Percentiles rank a stretch among this genome's conserved stretches.
Conservation (phyloP, 2,113 vertebrate species). For the Chinchilla lanigera region DNA sequence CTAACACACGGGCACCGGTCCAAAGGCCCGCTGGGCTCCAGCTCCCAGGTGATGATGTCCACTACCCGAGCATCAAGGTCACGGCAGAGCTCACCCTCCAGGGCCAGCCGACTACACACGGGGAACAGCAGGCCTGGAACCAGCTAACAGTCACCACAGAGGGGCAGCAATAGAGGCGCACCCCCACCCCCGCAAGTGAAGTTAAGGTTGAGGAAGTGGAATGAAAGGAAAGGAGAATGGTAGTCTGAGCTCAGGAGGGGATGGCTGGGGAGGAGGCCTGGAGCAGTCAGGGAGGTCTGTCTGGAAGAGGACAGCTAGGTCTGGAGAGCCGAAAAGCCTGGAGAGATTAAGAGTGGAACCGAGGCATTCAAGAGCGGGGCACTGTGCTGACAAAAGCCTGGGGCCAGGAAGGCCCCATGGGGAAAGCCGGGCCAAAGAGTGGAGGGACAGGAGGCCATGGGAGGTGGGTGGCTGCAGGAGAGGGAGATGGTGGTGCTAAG, state of each 20-base stretch:
- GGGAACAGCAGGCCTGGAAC: conserved; percentile 92
- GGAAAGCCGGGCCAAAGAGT: neutral
- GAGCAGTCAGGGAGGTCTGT: neutral
- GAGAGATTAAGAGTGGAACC: neutral
- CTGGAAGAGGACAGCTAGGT: neutral
- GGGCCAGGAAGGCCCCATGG: neutral
- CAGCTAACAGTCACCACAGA: neutral
- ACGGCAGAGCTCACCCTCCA: conserved; percentile 91
- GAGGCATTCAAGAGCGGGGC: neutral
- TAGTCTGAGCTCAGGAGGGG: neutral
- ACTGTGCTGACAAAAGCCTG: neutral
- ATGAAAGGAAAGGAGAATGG: neutral
- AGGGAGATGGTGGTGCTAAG: neutral
- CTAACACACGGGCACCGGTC: conserved; percentile 93
- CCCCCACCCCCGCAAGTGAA: neutral
- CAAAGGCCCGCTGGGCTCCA: conserved; percentile 87
- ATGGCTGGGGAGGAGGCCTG: neutral
- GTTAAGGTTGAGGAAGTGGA: neutral
- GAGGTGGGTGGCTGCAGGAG: neutral
- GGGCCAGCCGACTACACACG: conserved; percentile 92
- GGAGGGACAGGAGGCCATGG: too few relatives aligned
- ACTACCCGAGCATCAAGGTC: conserved; percentile 90
- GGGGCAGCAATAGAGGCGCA: neutral
- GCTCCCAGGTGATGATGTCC: conserved; percentile 93
- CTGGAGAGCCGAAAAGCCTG: neutral